phyloP scores from a whole-genome alignment of 2,113 vertebrate genomes.

The Ptychochromis oligacanthus region DNA sequence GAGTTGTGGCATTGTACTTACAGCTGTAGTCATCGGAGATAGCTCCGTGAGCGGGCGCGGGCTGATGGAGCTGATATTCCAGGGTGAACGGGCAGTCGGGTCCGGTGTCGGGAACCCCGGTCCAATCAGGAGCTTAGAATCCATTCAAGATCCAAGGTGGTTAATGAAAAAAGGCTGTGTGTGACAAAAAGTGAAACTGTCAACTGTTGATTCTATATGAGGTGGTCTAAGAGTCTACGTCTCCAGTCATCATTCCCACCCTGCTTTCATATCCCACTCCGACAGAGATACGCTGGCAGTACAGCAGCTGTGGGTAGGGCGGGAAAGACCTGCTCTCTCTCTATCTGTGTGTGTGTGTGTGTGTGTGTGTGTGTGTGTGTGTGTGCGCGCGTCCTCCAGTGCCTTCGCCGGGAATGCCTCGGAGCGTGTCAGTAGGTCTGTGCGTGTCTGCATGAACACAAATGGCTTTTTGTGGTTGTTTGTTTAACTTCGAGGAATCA shows the following conservation, averaged over 20 bases:
- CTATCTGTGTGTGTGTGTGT: not conserved
- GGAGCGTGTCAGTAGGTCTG: conserved; percentile 48
- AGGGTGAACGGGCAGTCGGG: conserved; percentile 50
- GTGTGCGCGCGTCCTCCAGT: conserved; percentile 27
- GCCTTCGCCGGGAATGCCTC: conserved; percentile 33
- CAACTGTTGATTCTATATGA: not conserved
- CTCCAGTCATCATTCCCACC: conserved; percentile 23
- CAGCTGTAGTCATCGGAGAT: conserved; percentile 71
- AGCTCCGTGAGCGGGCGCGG: conserved; percentile 73
- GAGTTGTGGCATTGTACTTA: conserved; percentile 70
- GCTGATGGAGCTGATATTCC: conserved; percentile 74
- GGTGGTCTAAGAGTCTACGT: conserved; percentile 34
- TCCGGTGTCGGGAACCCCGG: conserved; percentile 61
- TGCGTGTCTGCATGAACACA: not conserved
- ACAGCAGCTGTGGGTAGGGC: conserved; percentile 41
- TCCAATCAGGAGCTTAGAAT: conserved; percentile 62
- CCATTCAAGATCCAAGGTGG: conserved; percentile 47
- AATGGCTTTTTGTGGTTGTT: not conserved
- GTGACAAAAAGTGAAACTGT: not conserved
- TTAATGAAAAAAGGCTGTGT: not conserved
- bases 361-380: not conserved
- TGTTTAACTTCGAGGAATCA: not conserved
- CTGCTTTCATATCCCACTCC: conserved; percentile 29
- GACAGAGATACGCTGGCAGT: conserved; percentile 12
- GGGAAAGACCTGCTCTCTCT: conserved; percentile 16